Percentiles rank a stretch among this genome's conserved stretches.
Conservation (phyloP, 2,113 vertebrate species). For the Columbina picui region DNA sequence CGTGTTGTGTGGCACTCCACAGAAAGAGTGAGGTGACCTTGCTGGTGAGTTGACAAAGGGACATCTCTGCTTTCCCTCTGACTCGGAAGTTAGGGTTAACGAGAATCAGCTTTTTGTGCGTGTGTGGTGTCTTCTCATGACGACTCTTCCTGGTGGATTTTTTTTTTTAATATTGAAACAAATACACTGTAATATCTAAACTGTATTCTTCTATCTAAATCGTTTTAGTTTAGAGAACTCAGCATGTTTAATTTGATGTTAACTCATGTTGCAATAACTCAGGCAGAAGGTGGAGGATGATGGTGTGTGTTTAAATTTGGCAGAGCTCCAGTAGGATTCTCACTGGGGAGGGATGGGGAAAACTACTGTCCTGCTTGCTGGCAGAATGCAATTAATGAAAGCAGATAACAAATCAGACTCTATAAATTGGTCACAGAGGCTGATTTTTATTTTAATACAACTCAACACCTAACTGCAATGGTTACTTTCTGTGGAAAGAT, state of each 20-base stretch:
- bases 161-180: neutral
- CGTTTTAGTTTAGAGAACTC: neutral
- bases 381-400: neutral
- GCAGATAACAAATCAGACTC: neutral
- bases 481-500: neutral
- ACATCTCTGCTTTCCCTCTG: neutral
- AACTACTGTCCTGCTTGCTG: neutral
- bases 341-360: neutral
- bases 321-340: neutral
- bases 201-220: neutral
- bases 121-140: neutral
- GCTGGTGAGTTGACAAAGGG: neutral
- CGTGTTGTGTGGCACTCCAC: rapidly evolving
- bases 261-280: neutral
- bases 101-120: neutral
- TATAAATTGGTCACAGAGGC: neutral
- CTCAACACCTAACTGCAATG: neutral
- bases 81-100: neutral
- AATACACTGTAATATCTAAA: neutral
- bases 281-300: neutral
- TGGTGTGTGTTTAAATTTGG: neutral
- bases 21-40: neutral
- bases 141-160: neutral
- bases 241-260: neutral
- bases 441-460: neutral